Percentiles rank a stretch among this genome's conserved stretches.
These are phyloP conservation scores for Todiramphus saurophagus DNA, from an alignment of 2,113 vertebrate genomes.

Conservation along the genomic window DNA sequence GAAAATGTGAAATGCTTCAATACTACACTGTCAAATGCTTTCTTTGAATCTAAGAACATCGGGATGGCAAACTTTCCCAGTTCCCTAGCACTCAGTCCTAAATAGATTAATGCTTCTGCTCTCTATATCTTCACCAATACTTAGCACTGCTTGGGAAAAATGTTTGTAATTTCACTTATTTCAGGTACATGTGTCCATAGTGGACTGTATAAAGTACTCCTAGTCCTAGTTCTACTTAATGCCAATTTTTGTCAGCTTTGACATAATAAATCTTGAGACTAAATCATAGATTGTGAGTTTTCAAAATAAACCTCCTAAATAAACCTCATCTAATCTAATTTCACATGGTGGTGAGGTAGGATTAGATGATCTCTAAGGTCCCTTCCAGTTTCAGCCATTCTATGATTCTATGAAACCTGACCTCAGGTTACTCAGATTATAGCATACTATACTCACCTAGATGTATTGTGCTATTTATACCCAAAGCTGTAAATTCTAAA, in stretches of 20 bases:
- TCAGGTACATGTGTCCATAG: not conserved
- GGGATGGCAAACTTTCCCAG: not conserved
- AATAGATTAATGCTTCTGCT: not conserved
- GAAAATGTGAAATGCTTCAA: not conserved
- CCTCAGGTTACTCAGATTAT: not conserved
- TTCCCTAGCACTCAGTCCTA: not conserved
- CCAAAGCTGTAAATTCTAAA: not conserved
- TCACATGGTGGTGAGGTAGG: no score
- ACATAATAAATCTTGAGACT: not conserved
- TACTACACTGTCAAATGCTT: not conserved
- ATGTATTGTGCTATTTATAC: not conserved
- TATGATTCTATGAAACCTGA: not conserved
- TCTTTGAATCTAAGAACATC: not conserved
- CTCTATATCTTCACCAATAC: not conserved
- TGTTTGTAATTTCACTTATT: not conserved
- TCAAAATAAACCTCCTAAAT: constrained; percentile 1
- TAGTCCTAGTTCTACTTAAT: not conserved
- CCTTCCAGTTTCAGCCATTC: no score
- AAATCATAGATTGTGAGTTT: not conserved
- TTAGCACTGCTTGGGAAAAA: not conserved
- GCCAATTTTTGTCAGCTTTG: not conserved
- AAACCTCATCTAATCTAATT: no score
- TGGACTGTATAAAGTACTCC: not conserved
- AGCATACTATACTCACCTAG: not conserved
- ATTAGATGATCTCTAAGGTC: no score